These are phyloP conservation scores for Melanotaenia maccullochi DNA, from an alignment of 2,797 vertebrate species.

Conservation along the genomic window DNA sequence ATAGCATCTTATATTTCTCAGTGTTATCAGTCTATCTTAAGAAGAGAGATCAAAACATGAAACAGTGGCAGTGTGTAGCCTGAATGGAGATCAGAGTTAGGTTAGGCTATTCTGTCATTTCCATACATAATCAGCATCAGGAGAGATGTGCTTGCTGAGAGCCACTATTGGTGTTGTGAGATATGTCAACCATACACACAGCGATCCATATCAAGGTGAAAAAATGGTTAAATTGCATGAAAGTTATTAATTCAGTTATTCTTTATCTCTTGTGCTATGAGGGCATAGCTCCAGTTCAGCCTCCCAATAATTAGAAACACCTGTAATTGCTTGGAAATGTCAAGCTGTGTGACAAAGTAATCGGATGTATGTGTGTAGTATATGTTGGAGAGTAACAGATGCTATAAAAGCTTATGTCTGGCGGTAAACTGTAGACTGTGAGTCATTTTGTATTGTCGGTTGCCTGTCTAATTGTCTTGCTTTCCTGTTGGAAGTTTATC, in stretches of 20 bases:
- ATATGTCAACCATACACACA: conserved; percentile 8
- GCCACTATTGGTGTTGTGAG: conserved; percentile 36
- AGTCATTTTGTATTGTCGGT: conserved; percentile 58
- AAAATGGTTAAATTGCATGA: conserved; percentile 47
- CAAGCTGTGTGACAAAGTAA: conserved; percentile 64
- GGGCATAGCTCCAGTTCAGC: conserved; percentile 66
- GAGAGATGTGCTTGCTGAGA: conserved; percentile 42
- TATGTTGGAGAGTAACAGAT: conserved; percentile 46
- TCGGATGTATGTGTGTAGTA: conserved; percentile 26
- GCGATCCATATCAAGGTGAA: conserved; percentile 27
- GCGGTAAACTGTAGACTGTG: conserved; percentile 50
- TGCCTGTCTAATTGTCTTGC: conserved; percentile 69
- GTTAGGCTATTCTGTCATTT: conserved; percentile 74
- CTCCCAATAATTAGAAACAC: conserved; percentile 70
- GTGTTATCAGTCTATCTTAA: conserved; percentile 77
- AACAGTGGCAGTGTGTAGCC: conserved; percentile 57
- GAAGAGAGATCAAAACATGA: conserved; percentile 74
- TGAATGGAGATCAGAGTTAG: conserved; percentile 73
- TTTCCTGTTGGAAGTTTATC: conserved; percentile 67
- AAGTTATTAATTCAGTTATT: conserved; percentile 54
- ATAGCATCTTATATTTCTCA: conserved; percentile 27
- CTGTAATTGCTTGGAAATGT: conserved; percentile 81
- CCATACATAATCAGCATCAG: conserved; percentile 68
- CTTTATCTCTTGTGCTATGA: conserved; percentile 69
- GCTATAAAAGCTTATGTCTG: conserved; percentile 49